Evolutionary conservation across 2,113 vertebrate genomes (phyloP).

Genomic region (Nothoprocta perdicaria): DNA sequence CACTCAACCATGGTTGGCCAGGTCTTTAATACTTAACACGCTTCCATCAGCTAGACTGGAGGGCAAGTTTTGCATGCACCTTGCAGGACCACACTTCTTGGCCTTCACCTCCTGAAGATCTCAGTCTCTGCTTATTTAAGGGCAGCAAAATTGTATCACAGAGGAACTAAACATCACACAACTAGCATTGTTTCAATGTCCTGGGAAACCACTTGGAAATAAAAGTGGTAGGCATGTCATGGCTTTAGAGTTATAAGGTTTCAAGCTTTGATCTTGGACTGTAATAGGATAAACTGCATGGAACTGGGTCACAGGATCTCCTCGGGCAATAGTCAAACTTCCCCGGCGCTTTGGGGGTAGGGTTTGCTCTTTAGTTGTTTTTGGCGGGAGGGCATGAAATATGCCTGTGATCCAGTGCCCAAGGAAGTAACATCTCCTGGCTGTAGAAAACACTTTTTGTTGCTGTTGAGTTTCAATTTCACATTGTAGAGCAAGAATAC

Average conservation of each 20-base stretch:
- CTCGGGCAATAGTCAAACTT: not conserved
- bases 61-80: not conserved
- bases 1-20: not conserved
- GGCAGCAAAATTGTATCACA: not conserved
- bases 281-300: not conserved
- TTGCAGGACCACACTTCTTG: not conserved
- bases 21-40: not conserved
- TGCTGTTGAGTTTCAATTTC: not conserved
- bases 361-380: not conserved
- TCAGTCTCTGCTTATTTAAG: not conserved
- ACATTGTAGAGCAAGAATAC: not conserved
- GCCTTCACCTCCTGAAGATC: not conserved
- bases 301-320: not conserved
- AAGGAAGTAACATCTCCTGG: not conserved
- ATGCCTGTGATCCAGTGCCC: not conserved
- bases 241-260: not conserved
- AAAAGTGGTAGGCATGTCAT: not conserved
- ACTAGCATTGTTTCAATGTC: not conserved
- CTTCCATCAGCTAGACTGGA: not conserved
- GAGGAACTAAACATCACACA: not conserved
- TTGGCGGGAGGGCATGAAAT: not conserved
- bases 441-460: not conserved
- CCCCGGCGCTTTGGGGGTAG: not conserved
- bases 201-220: not conserved
- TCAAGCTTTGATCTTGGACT: not conserved